Conservation (phyloP, 2,113 vertebrate genomes). For the Lasiurus cinereus region DNA sequence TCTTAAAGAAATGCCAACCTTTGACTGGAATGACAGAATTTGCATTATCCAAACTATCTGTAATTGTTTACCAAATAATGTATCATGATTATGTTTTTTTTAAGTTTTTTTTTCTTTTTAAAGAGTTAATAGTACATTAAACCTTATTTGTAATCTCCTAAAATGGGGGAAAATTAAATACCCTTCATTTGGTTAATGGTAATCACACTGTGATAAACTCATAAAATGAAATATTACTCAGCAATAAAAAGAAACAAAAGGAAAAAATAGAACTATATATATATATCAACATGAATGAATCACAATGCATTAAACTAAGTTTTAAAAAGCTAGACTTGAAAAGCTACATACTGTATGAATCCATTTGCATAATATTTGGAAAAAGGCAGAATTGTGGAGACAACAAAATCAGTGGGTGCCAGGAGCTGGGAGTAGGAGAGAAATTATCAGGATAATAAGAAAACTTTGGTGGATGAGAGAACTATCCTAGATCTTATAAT, state of each 20-base stretch:
- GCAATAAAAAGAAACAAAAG: neutral
- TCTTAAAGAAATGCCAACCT: conserved; percentile 18
- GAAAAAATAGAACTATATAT: neutral
- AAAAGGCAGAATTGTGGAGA: neutral
- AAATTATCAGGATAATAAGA: neutral
- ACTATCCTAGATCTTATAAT: neutral
- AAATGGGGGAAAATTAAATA: neutral
- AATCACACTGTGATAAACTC: neutral
- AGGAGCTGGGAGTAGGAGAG: too few relatives aligned
- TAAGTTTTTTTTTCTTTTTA: neutral
- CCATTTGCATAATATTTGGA: neutral
- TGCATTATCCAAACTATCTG: neutral
- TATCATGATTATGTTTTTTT: neutral
- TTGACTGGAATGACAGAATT: neutral
- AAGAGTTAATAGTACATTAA: neutral
- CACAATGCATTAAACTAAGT: neutral
- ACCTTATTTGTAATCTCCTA: neutral
- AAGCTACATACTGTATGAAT: neutral
- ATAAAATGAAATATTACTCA: neutral
- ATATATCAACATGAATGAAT: neutral
- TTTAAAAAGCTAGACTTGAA: neutral
- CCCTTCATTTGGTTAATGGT: neutral
- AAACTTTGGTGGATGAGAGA: neutral
- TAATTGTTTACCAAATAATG: neutral
- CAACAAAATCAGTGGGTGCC: neutral